These are phyloP conservation scores for Hippolais icterina DNA, from an alignment of 2,113 vertebrate species.

Conservation along the genomic window DNA sequence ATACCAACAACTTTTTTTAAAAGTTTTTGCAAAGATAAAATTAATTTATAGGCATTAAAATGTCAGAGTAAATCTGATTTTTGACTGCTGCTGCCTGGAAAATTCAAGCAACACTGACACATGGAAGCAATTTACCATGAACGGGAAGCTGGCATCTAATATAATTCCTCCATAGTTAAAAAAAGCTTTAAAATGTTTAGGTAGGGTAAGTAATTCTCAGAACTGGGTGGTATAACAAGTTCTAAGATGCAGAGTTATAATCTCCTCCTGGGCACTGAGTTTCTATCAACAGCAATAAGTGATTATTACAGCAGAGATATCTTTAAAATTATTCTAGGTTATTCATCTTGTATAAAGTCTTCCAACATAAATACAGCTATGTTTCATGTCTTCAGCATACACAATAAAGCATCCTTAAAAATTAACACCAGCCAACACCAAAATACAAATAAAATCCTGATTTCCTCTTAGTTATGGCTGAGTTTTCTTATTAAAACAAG, in stretches of 20 bases:
- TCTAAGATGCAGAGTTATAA: not conserved
- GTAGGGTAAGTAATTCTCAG: not conserved
- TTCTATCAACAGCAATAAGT: not conserved
- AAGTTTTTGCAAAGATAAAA: too few species aligned
- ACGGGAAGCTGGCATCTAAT: not conserved
- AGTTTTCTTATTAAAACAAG: not conserved
- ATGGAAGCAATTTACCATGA: not conserved
- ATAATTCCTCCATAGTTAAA: not conserved
- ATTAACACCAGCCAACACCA: not conserved
- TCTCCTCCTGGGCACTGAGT: not conserved
- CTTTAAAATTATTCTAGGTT: not conserved
- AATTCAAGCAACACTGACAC: not conserved
- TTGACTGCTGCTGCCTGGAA: not conserved
- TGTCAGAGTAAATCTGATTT: not conserved
- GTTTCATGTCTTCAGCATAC: not conserved
- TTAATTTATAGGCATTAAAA: not conserved
- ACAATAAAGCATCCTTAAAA: not conserved
- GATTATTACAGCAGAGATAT: not conserved
- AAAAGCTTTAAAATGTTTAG: not conserved
- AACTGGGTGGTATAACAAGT: not conserved
- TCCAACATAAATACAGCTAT: not conserved
- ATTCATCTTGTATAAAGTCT: not conserved
- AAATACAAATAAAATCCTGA: not conserved
- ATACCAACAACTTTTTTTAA: rapidly evolving
- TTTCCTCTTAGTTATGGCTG: not conserved